Evolutionary conservation across 2,113 vertebrate species (phyloP), one percentile per base, ranked within the genome.

Genomic region (Brachyhypopomus gauderio): DNA sequence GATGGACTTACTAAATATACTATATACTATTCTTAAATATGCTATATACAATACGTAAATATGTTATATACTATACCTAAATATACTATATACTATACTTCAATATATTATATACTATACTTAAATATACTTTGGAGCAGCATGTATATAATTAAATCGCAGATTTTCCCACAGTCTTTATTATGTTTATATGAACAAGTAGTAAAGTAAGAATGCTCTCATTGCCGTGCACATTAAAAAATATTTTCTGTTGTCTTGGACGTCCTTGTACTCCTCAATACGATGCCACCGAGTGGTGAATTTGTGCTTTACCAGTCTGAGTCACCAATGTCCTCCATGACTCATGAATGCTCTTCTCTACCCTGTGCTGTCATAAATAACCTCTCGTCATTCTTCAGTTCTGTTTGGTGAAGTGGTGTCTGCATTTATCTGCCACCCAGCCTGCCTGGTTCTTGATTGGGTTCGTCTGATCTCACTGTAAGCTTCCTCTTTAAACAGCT

Each of bases 351-450:
- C 8, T 12, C 45, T 70, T 85, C 78, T 84, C 85, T 36, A 36
- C 64, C 78, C 36, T 79, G 78, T 23, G 80, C 83, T 75, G 87
- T 79, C 87, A 84, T 91, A 89, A 88, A 84, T 91, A 89, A 88
- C 79, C 12, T 2, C 63, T 41, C 56, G 66, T 36, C 75, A 62
- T 81, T 17, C 79, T 71, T 72, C 85, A 85, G 86, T 84, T 83
- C 67, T 64, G 85, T 77, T 80, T 77, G 22, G 77, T 34, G 66
- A 52, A 41, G 80, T 75, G 36, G 55, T 52, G 45, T 14, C 45
- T 52, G 45, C 45, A 7, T 52, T 52, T 52, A 12, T 52, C 45
- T 3, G 45, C 45, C 45, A 52, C 45, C 45, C 12, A 85, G 82
- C 23, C 56, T 66, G 79, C 85, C 79, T 70, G 85, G 58, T 84